These are phyloP conservation scores for Diarsia mendica DNA, from an alignment of 2,888 invertebrate species.

Conservation along the genomic window DNA sequence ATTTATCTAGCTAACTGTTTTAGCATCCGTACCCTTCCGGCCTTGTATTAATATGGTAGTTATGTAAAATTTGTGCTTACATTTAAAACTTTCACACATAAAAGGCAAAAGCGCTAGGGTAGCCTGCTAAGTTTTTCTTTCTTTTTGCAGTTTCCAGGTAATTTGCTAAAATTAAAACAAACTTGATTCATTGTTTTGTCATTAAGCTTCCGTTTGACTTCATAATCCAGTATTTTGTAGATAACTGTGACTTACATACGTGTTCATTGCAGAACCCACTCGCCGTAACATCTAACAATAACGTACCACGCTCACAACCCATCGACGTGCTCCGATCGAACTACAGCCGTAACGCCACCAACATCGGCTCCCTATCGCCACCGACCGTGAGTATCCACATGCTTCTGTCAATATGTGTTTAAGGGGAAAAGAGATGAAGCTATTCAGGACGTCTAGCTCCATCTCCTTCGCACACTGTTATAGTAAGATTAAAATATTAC, in stretches of 20 bases:
- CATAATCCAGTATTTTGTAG: conserved; percentile 22
- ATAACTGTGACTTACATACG: conserved; percentile 45
- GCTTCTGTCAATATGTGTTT: conserved; percentile 20
- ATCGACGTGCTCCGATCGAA: conserved; percentile 95
- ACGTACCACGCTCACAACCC: conserved; percentile 95
- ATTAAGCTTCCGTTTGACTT: conserved; percentile 7
- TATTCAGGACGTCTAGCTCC: not conserved
- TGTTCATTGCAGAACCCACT: conserved; percentile 80
- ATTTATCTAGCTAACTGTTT: not conserved
- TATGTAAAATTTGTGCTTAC: not conserved
- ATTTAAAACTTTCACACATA: not conserved
- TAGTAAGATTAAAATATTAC: not conserved
- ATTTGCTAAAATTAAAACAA: not conserved
- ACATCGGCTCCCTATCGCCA: conserved; percentile 97
- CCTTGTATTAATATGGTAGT: not conserved
- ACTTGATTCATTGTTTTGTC: not conserved
- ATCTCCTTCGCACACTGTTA: not conserved
- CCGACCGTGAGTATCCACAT: conserved; percentile 92
- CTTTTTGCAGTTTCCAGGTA: not conserved
- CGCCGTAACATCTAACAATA: conserved; percentile 77
- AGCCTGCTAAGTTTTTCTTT: not conserved
- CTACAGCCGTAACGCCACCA: conserved; percentile 92
- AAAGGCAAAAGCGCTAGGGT: not conserved
- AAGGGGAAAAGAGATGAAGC: not conserved
- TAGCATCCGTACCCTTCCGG: no score